phyloP scores from a whole-genome alignment of 2,888 invertebrate genomes.

The Amphipyra tragopoginis region DNA sequence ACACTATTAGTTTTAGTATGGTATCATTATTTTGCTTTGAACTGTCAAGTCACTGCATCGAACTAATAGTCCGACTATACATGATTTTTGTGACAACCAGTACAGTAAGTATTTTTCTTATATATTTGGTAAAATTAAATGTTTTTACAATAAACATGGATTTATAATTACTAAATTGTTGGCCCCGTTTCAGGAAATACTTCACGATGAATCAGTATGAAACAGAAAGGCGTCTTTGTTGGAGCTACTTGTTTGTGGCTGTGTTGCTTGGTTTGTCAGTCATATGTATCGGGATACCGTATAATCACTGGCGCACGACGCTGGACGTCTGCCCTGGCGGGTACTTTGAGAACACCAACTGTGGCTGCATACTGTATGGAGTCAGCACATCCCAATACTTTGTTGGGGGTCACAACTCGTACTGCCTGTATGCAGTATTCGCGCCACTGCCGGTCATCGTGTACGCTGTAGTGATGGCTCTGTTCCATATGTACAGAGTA shows the following conservation, averaged over 20 bases:
- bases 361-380: constrained; percentile 92
- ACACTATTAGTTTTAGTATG: too few relatives aligned
- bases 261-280: constrained; percentile 74
- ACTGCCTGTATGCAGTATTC: constrained; percentile 92
- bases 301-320: constrained; percentile 92
- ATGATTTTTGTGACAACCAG: too few relatives aligned
- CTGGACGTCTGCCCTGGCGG: constrained; percentile 91
- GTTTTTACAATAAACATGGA: too few relatives aligned
- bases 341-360: constrained; percentile 90
- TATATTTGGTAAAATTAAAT: too few relatives aligned
- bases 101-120: too few relatives aligned
- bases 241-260: constrained; percentile 77
- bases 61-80: too few relatives aligned
- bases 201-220: constrained; percentile 80
- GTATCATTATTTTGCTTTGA: too few relatives aligned
- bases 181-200: constrained; percentile 1
- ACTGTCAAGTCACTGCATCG: too few relatives aligned
- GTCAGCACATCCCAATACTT: constrained; percentile 91
- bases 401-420: constrained; percentile 91
- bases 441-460: constrained; percentile 91
- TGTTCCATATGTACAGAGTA: constrained; percentile 93
- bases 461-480: constrained; percentile 91
- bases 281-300: constrained; percentile 90
- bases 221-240: constrained; percentile 80
- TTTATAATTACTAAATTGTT: not conserved